Base-by-base conservation (phyloP, 2,113 vertebrate genomes). In the Cyprinodon brontotheroides region DNA sequence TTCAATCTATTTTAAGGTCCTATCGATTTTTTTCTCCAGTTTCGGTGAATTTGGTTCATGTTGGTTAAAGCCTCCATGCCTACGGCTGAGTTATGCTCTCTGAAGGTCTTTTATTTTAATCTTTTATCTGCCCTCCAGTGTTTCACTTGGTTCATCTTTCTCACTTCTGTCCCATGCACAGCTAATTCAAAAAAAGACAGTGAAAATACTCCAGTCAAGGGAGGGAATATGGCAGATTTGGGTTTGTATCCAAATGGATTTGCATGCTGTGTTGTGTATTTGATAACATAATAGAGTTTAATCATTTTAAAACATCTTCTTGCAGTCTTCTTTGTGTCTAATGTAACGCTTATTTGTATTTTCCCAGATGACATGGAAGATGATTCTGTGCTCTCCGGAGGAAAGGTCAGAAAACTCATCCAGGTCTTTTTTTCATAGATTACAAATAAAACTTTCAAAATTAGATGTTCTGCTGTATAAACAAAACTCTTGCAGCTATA, bases 141-240 rank as follows among this genome's bases (percentile, higher is more conserved):
- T 57, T 72, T 43, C 12, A 7, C 14, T 65, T 62, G 61, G 48
- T 53, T 37, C 11, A 36, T 61, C 3, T 74, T 59, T 45, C 61
- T 39, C 62, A 43, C 72, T 57, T 43, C 20, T 80, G 57, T 70
- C 73, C 15, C 50, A 41, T 29, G 11, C 88, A 61, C 80, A 99
- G 97, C 96, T 65, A 97, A 96, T 86, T 95, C 95, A 79, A 99
- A 98, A 94, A 99, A 97, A 82, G 97, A 98, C 91, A 96, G 93
- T 20, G 97, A 98, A 79, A 96, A 95, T 72, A 96, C 97, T 0
- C 97, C 97, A 0, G 94, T 98, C 48, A 99, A 98, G 87, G 97
- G 98, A 84, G 97, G 96, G 61, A 96, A 95, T 0, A 93, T 96
- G 17, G 95, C 96, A 7, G 97, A 98, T 89, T 87, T 98, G 65